Evolutionary conservation across 2,113 vertebrate genomes (phyloP).

Genomic region (Naja naja): DNA sequence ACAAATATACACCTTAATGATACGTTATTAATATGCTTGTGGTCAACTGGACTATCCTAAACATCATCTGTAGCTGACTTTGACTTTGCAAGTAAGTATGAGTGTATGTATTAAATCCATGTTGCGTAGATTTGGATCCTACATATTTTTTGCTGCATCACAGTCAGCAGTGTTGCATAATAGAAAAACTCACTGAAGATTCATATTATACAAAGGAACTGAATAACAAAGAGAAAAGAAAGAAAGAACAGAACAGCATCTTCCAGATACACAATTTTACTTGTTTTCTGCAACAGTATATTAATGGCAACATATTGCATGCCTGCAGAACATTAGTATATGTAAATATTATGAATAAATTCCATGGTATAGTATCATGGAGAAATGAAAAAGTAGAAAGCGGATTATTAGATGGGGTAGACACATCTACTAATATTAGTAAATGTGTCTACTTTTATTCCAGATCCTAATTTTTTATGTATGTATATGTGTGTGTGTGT

Average conservation of each 20-base stretch:
- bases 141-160: not conserved
- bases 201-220: not conserved
- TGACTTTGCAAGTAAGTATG: not conserved
- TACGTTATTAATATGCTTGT: not conserved
- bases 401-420: not conserved
- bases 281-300: not conserved
- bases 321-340: not conserved
- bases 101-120: not conserved
- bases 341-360: not conserved
- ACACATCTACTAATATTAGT: not conserved
- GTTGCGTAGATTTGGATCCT: not conserved
- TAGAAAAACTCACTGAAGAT: not conserved
- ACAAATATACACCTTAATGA: not conserved
- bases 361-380: not conserved
- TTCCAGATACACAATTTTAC: not conserved
- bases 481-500: no score
- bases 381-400: not conserved
- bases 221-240: not conserved
- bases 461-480: not conserved
- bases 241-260: not conserved
- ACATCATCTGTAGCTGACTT: not conserved
- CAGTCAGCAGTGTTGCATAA: not conserved
- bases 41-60: not conserved
- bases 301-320: not conserved
- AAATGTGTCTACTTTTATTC: not conserved